Evolutionary conservation across 2,888 invertebrate species (phyloP).

Genomic region (Heteropelma amictum): DNA sequence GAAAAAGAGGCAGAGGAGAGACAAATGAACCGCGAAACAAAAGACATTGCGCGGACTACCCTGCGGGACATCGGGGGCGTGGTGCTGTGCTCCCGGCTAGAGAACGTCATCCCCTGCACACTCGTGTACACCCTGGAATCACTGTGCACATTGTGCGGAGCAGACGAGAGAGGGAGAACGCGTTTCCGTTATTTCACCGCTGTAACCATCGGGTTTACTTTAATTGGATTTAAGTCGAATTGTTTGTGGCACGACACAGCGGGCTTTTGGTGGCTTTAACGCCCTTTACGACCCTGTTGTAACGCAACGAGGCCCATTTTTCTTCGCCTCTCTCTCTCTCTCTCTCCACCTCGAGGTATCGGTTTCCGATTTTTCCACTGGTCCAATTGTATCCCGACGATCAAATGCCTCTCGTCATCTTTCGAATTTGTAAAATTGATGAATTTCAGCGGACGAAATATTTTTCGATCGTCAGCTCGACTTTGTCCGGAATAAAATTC

Average conservation of each 20-base stretch:
- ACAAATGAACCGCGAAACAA: constrained; percentile 77
- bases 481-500: too few relatives aligned
- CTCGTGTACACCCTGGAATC: constrained; percentile 11
- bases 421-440: too few relatives aligned
- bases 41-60: constrained; percentile 66
- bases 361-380: not conserved
- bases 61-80: constrained; percentile 67
- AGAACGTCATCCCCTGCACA: constrained; percentile 66
- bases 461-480: too few relatives aligned
- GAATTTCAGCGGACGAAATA: too few relatives aligned
- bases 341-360: too few relatives aligned
- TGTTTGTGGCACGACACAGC: constrained; percentile 66
- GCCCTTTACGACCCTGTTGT: not conserved
- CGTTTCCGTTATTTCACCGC: constrained; percentile 73
- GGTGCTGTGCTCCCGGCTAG: constrained; percentile 68
- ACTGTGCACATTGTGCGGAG: constrained; percentile 3
- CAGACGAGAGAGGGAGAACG: constrained; percentile 57
- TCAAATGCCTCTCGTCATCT: too few relatives aligned
- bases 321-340: not conserved
- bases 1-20: constrained; percentile 64
- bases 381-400: too few relatives aligned
- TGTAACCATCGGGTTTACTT: constrained; percentile 70
- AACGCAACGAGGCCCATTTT: not conserved
- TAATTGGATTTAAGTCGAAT: constrained; percentile 76
- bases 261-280: constrained; percentile 17